Conservation (phyloP, 2,888 invertebrate genomes). For the Eupithecia dodoneata region DNA sequence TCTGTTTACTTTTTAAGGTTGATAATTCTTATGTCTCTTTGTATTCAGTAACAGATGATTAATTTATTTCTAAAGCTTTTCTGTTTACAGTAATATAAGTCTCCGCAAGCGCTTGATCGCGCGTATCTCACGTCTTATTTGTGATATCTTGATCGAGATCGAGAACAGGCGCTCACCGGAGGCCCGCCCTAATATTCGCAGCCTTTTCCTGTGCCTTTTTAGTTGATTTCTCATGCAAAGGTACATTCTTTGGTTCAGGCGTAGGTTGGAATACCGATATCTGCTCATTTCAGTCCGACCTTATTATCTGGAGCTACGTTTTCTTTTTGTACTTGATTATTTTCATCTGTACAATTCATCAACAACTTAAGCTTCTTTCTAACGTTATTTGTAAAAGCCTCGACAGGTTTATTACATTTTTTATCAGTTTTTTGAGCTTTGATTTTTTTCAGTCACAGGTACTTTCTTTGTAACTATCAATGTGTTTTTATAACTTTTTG, state of each 20-base stretch:
- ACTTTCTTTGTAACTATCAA: background rate
- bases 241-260: background rate
- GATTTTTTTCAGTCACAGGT: conserved; percentile 8
- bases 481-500: background rate
- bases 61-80: background rate
- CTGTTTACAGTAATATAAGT: background rate
- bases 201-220: conserved; percentile 25
- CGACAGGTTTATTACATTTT: conserved; percentile 2
- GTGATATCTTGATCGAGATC: background rate
- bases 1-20: background rate
- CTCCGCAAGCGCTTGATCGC: background rate
- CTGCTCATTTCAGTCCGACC: background rate
- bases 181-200: background rate
- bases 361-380: background rate
- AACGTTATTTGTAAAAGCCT: background rate
- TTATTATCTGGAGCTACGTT: background rate
- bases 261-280: background rate
- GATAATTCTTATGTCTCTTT: background rate
- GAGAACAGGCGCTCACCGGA: background rate
- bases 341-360: background rate
- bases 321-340: conserved; percentile 2
- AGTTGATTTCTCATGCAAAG: conserved; percentile 8
- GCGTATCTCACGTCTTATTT: background rate
- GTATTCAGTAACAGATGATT: background rate
- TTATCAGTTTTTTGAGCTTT: background rate